A percentile compares a stretch with the other conserved stretches of the same genome.
phyloP scores from a whole-genome alignment of 2,888 invertebrate species.

The Polyommatus iphigenia region DNA sequence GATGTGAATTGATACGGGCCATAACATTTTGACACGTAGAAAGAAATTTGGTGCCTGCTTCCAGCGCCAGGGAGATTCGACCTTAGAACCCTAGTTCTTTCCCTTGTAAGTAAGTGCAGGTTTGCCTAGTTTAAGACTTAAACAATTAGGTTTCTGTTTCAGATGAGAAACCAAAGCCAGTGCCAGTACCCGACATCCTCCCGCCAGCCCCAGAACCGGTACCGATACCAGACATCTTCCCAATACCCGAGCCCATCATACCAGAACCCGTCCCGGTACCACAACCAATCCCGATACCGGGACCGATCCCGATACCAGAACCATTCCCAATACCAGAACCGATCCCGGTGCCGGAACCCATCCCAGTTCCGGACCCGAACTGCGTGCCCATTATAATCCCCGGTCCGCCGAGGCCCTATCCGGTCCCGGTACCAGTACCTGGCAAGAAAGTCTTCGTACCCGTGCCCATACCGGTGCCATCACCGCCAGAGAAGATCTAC shows the following conservation, averaged over 20 bases:
- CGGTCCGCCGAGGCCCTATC: constrained; percentile 64
- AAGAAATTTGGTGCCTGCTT: no score
- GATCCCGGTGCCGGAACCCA: constrained; percentile 3
- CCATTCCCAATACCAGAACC: neutral
- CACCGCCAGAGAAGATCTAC: constrained; percentile 55
- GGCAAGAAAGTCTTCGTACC: constrained; percentile 53
- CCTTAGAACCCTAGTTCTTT: no score
- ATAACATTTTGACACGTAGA: no score
- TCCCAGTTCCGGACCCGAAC: neutral
- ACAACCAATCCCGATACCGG: neutral
- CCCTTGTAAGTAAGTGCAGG: no score
- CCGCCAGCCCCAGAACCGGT: neutral
- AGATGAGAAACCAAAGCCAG: neutral
- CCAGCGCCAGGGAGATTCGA: no score
- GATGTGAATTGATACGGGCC: no score
- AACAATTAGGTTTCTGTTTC: neutral
- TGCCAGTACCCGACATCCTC: neutral
- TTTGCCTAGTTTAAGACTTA: no score
- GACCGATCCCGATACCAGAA: neutral
- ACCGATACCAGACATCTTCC: neutral
- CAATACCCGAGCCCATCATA: neutral
- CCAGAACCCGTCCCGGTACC: neutral
- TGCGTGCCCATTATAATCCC: constrained; percentile 55
- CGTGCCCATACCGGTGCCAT: constrained; percentile 58
- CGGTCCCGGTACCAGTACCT: constrained; percentile 55